Evolutionary conservation across 2,113 vertebrate genomes (phyloP).

Genomic region (cat (Felis catus)): DNA sequence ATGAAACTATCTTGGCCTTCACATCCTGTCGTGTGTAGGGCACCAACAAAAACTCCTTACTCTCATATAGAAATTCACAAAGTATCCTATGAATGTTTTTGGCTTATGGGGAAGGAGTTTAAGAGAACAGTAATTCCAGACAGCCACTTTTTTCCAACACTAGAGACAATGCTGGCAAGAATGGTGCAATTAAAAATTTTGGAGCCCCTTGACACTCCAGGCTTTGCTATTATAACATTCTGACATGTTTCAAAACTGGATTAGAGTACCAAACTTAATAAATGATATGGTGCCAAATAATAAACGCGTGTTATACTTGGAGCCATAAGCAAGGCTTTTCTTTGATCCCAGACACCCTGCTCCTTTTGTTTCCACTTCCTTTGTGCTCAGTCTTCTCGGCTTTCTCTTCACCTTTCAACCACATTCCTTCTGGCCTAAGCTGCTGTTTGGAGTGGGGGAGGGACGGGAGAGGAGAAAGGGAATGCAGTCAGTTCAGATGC

Average conservation of each 20-base stretch:
- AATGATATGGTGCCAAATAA: slow-evolving; percentile 32
- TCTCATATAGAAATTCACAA: slow-evolving; percentile 20
- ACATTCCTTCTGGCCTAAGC: slow-evolving; percentile 69
- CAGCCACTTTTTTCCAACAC: neutral
- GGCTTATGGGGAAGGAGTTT: neutral
- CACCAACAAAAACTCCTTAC: slow-evolving; percentile 16
- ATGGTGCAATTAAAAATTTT: slow-evolving; percentile 35
- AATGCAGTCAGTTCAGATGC: slow-evolving; percentile 56
- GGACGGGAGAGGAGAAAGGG: slow-evolving; percentile 42
- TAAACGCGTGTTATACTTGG: neutral
- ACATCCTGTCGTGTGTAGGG: neutral
- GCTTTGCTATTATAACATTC: slow-evolving; percentile 21
- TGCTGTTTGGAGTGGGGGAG: slow-evolving; percentile 49
- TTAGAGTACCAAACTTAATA: slow-evolving; percentile 44
- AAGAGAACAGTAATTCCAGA: slow-evolving; percentile 49
- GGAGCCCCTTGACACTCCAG: neutral
- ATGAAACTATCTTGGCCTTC: neutral
- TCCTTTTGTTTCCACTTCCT: slow-evolving; percentile 63
- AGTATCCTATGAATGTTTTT: neutral
- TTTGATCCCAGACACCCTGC: slow-evolving; percentile 23
- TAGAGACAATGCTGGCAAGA: slow-evolving; percentile 9
- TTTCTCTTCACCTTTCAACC: slow-evolving; percentile 69
- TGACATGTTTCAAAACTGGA: slow-evolving; percentile 38
- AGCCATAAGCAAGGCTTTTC: slow-evolving; percentile 13
- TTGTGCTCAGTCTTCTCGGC: slow-evolving; percentile 61